phyloP scores from a whole-genome alignment of 53 echinoderm and acorn worm species.

The Hippasteria phrygiana region DNA sequence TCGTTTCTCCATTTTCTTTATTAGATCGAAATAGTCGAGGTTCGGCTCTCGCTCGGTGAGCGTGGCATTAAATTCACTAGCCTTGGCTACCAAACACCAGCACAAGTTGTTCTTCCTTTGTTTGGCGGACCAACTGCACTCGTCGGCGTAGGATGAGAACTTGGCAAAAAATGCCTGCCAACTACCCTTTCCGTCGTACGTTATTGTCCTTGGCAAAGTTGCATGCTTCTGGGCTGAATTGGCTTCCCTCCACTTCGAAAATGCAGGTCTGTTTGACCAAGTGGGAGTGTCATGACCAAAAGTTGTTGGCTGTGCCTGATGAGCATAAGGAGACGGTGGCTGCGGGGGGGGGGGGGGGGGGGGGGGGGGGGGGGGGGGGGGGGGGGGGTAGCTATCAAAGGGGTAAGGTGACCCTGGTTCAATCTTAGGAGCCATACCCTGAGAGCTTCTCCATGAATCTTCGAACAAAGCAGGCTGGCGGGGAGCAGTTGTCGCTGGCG shows the following conservation, averaged over 20 bases:
- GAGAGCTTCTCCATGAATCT: neutral
- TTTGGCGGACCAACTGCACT: neutral
- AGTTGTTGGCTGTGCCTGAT: neutral
- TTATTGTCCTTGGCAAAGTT: constrained; percentile 51
- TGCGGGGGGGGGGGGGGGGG: too few relatives aligned
- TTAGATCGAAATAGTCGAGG: constrained; percentile 24
- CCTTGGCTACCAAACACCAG: constrained; percentile 51
- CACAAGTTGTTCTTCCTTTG: constrained; percentile 20
- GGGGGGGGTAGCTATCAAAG: constrained; percentile 17
- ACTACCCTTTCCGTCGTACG: constrained; percentile 51
- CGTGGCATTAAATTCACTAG: constrained; percentile 43
- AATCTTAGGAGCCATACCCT: neutral
- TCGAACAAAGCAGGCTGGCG: neutral
- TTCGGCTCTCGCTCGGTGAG: constrained; percentile 35
- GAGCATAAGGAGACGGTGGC: neutral
- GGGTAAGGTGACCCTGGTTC: neutral
- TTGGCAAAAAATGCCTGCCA: constrained; percentile 46
- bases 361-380: too few relatives aligned
- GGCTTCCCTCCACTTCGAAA: neutral
- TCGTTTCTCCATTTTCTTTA: constrained; percentile 35
- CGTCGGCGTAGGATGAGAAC: constrained; percentile 34
- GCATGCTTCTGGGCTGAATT: neutral
- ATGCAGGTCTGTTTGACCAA: neutral
- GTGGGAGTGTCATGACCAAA: neutral
- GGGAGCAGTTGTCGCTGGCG: neutral